Base-by-base conservation (phyloP, 2,113 vertebrate species). In the Aldabrachelys gigantea region DNA sequence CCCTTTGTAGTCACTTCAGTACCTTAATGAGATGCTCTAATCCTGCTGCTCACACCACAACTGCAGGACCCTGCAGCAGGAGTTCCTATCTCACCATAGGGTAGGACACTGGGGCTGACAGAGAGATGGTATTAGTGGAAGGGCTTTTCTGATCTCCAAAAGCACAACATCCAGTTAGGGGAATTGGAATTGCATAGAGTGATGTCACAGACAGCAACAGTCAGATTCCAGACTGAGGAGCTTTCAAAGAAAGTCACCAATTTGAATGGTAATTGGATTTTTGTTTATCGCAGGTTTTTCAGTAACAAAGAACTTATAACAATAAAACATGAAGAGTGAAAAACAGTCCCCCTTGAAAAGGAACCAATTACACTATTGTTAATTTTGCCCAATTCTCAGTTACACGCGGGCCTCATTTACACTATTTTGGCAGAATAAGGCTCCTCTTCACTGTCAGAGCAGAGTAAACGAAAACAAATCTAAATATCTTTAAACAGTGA, bases 91-190 rank as follows among this genome's bases (percentile, higher is more conserved):
- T 85, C 47, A 10, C 29, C 50, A 84, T n/a, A 82, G 79, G 27
- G 56, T 22, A n/a, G 56, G 52, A 84, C 87, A 87, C 5, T 24
- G 76, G 47, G 47, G 72, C 4, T 2, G 5, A 84, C 38, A 52
- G 25, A 50, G 2, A 38, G 6, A 65, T 41, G 38, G 29, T 44
- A 11, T 21, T 56, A 41, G 69, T 49, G 76, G 49, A 62, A 29
- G 87, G n/a, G 80, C 10, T 57, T 82, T 93, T 89, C 75, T 82
- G 75, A 89, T 19, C n/a, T 57, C 88, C 85, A 14, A 69, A 82
- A 76, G 4, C n/a, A 52, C 27, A 22, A 6, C 19, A 35, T 38
- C 7, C 29, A 0, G 0, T 69, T 2, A 91, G 41, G 17, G 93
- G 57, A 78, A 85, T 3, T 11, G 54, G n/a, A 94, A 89, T 56